These are phyloP conservation scores for Cydia amplana DNA, from an alignment of 1,140 invertebrate genomes.

Conservation along the genomic window DNA sequence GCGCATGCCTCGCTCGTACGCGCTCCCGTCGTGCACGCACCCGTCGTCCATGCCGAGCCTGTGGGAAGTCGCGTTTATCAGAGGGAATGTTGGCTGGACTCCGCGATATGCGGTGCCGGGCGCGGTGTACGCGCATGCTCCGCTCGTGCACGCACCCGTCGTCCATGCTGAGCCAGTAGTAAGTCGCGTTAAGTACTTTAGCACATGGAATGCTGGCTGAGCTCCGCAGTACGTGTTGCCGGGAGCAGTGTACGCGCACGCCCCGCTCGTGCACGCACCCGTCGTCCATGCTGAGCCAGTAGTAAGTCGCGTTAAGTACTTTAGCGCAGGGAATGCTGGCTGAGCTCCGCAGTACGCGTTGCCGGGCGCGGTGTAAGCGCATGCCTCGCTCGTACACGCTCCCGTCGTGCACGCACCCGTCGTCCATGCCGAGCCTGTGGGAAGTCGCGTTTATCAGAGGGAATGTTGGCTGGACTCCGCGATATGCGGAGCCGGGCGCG, in stretches of 20 bases:
- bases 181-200: too few species aligned
- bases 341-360: slow-evolving; percentile 46
- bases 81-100: slow-evolving; percentile 37
- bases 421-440: slow-evolving; percentile 55
- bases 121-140: too few species aligned
- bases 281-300: slow-evolving; percentile 52
- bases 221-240: slow-evolving; percentile 48
- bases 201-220: slow-evolving; percentile 41
- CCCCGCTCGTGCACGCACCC: slow-evolving; percentile 42
- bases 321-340: slow-evolving; percentile 34
- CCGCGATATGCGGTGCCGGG: too few species aligned
- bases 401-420: slow-evolving; percentile 39
- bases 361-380: slow-evolving; percentile 40
- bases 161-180: too few species aligned
- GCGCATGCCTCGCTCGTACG: slow-evolving; percentile 40
- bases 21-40: slow-evolving; percentile 40
- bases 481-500: not conserved
- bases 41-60: slow-evolving; percentile 49
- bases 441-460: slow-evolving; percentile 38
- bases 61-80: slow-evolving; percentile 46
- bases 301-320: slow-evolving; percentile 42
- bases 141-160: too few species aligned
- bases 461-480: slow-evolving; percentile 38
- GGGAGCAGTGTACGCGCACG: slow-evolving; percentile 42
- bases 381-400: slow-evolving; percentile 39